Evolutionary conservation across 2,888 invertebrate species (phyloP), one percentile per base, ranked within the genome.

Genomic region (Blomia tropicalis): DNA sequence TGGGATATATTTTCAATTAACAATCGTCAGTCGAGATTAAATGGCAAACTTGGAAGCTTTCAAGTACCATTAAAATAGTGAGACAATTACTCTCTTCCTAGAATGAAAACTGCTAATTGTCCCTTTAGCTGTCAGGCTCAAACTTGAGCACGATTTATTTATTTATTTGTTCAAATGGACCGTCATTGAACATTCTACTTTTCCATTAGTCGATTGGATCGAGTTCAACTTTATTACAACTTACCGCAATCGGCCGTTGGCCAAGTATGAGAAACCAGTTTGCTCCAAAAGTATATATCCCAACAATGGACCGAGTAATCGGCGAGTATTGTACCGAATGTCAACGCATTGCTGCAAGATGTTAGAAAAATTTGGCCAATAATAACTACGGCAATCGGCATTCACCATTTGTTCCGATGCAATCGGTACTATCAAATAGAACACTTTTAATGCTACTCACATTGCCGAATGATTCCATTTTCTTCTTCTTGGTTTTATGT

Each of bases 201-300:
- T 47, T 47, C 51, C 51, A 47, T 47, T 47, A 47, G 7, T 47
- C 51, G 27, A 47, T 47, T 47, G 51, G 23, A 47, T 22, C 51
- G 36, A 36, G 36, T 36, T 7, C 36, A 36, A 36, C 36, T 36
- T 36, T 36, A 36, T 36, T 36, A 36, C 17, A 36, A 17, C 36
- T 36, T 17, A 36, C 36, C 36, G 36, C 17, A 36, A 36, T 7
- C 36, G 17, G 36, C 7, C 36, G 17, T 36, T 36, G 36, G 36
- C 36, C n/a, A n/a, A n/a, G n/a, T n/a, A n/a, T n/a, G n/a, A n/a
- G n/a, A n/a, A n/a, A n/a, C n/a, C n/a, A n/a, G n/a, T n/a, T n/a
- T n/a, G n/a, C n/a, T n/a, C n/a, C n/a, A n/a, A n/a, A n/a, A n/a
- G n/a, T n/a, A n/a, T n/a, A n/a, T n/a, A n/a, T n/a, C n/a, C n/a